These are phyloP conservation scores for Halcyon malimbica DNA, from an alignment of 2,113 vertebrate genomes.

Conservation along the genomic window DNA sequence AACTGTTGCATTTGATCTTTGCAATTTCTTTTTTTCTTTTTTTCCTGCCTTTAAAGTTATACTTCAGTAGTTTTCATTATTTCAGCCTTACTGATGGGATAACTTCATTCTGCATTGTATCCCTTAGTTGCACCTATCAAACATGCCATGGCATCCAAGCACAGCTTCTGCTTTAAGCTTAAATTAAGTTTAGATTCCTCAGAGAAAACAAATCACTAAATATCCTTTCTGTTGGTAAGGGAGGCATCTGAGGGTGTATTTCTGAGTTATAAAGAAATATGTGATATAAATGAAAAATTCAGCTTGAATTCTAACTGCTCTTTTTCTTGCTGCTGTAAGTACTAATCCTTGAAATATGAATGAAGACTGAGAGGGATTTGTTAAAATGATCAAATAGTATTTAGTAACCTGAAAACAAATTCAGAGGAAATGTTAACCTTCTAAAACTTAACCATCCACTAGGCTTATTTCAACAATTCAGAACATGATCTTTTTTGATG, in stretches of 20 bases:
- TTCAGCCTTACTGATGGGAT: background rate
- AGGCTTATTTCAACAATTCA: background rate
- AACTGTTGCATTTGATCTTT: background rate
- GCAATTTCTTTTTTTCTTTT: background rate
- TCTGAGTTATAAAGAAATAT: background rate
- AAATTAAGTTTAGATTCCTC: background rate
- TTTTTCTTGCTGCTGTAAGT: background rate
- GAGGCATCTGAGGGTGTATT: background rate
- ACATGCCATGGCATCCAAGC: background rate
- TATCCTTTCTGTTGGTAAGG: background rate
- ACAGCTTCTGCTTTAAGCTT: background rate
- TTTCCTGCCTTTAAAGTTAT: background rate
- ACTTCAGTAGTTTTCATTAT: background rate
- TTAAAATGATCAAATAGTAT: background rate
- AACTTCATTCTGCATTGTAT: background rate
- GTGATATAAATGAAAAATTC: background rate
- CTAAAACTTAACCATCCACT: background rate
- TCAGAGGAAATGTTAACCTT: background rate
- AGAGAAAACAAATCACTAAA: background rate
- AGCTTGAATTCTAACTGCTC: background rate
- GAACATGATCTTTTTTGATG: rapidly evolving
- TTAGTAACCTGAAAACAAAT: background rate
- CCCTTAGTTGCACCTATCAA: background rate
- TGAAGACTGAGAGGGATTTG: background rate
- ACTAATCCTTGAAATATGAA: background rate